phyloP scores from a whole-genome alignment of 2,113 vertebrate genomes.

The Thalassarche chlororhynchos region DNA sequence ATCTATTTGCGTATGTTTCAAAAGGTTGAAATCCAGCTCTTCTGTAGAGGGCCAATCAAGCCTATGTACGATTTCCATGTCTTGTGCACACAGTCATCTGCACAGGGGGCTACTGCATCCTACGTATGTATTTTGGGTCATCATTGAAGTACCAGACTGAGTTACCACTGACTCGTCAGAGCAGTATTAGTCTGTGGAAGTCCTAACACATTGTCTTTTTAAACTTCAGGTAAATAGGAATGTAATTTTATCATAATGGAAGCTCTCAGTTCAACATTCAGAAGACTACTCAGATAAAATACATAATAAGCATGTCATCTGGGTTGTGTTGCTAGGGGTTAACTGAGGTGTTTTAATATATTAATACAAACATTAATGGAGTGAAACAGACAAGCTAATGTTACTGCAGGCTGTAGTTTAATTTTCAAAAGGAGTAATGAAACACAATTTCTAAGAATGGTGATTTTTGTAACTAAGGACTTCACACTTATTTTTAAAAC shows the following conservation, averaged over 20 bases:
- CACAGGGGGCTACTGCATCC: neutral
- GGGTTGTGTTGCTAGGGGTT: neutral
- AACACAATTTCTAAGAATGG: neutral
- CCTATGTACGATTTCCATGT: neutral
- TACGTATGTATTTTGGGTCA: neutral
- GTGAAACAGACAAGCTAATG: neutral
- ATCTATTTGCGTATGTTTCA: neutral
- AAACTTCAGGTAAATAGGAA: constrained; percentile 12
- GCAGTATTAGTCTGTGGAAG: neutral
- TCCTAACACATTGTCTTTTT: neutral
- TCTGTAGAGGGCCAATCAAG: neutral
- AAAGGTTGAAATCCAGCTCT: neutral
- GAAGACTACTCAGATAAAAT: neutral
- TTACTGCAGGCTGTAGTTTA: neutral
- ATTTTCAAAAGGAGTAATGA: neutral
- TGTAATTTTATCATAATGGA: neutral
- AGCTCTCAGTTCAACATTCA: neutral
- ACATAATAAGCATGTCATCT: neutral
- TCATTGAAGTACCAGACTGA: neutral
- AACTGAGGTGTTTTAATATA: neutral
- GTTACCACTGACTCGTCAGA: neutral
- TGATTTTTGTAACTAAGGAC: neutral
- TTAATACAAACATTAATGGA: neutral
- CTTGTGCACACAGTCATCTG: neutral
- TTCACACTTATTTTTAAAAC: constrained; percentile 1